A percentile compares a stretch with the other conserved stretches of the same genome.
Evolutionary conservation across 2,113 vertebrate genomes (phyloP).

Genomic region (Eurystomus gularis): DNA sequence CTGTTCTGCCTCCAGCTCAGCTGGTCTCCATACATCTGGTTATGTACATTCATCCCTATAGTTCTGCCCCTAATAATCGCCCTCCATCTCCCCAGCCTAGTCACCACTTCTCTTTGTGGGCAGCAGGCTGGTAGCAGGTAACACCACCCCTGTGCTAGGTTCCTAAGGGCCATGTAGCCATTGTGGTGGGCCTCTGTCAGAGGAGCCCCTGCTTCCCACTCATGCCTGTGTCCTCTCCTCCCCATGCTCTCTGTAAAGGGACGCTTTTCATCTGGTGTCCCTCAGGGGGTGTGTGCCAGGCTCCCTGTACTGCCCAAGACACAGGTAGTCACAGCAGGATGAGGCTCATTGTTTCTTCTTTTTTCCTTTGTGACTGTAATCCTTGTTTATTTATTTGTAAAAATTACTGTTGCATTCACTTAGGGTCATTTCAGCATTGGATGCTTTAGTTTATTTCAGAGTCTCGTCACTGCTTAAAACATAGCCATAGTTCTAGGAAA

Average conservation of each 20-base stretch:
- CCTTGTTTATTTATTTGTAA: not conserved
- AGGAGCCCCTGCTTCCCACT: not conserved
- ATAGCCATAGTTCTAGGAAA: not conserved
- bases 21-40: not conserved
- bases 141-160: too few relatives aligned
- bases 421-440: not conserved
- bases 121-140: not conserved
- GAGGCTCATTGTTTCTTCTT: not conserved
- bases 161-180: not conserved
- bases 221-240: not conserved
- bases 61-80: not conserved
- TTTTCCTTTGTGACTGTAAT: not conserved
- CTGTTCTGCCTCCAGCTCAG: not conserved
- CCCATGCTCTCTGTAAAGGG: not conserved
- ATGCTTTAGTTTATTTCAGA: not conserved
- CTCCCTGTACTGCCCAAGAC: not conserved
- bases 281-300: fast-evolving
- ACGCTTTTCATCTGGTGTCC: not conserved
- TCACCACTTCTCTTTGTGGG: not conserved
- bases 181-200: not conserved
- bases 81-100: not conserved
- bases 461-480: not conserved
- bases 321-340: not conserved
- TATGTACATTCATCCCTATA: not conserved
- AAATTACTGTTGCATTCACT: not conserved